Conservation (phyloP, 1,140 invertebrate genomes). For the Stegodyphus mimosarum region DNA sequence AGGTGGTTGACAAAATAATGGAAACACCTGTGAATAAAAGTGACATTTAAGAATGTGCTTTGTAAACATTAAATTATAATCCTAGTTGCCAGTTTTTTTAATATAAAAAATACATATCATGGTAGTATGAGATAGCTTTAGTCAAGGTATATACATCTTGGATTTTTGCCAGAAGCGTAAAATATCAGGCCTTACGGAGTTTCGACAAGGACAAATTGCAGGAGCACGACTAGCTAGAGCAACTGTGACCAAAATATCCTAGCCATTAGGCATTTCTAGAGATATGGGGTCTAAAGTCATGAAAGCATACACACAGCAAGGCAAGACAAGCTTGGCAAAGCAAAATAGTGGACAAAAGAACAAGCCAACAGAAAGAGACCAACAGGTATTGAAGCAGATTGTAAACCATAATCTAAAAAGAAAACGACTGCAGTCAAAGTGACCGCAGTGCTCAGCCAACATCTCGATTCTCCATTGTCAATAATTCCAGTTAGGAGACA, state of each 20-base stretch:
- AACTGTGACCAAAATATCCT: not conserved
- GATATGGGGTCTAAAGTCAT: not conserved
- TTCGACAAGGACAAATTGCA: not conserved
- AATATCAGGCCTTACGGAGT: not conserved
- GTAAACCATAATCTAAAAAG: not conserved
- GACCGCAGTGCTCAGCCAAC: not conserved
- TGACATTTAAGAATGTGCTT: no score
- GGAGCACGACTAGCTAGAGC: not conserved
- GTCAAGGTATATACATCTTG: not conserved
- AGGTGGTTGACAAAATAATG: no score
- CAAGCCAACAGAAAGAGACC: slow-evolving; percentile 5
- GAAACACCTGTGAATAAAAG: no score
- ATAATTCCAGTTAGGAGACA: not conserved
- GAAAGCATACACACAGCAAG: not conserved
- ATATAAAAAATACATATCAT: no score
- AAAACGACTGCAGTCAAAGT: not conserved
- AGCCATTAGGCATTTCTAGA: not conserved
- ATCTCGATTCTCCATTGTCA: not conserved
- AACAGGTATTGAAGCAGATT: slow-evolving; percentile 2
- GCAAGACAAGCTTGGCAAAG: slow-evolving; percentile 2
- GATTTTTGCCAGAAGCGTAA: not conserved
- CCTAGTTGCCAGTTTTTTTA: no score
- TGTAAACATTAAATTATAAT: no score
- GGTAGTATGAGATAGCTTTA: no score
- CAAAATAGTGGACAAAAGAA: not conserved